Evolutionary conservation across 2,113 vertebrate genomes (phyloP).

Genomic region (Thamnophis sirtalis): DNA sequence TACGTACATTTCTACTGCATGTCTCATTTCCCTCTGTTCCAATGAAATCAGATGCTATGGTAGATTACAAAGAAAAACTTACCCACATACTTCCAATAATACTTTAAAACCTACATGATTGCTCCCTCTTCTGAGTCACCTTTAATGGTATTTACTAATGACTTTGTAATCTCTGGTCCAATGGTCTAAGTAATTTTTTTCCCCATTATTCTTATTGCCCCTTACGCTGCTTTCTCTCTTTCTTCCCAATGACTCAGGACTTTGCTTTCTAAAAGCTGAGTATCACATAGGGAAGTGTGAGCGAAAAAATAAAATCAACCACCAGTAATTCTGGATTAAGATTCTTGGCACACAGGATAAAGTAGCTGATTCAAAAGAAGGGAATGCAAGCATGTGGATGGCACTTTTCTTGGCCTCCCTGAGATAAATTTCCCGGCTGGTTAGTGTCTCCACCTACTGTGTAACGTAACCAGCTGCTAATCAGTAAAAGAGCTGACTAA

Average conservation of each 20-base stretch:
- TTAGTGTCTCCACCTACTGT: neutral
- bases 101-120: rapidly evolving
- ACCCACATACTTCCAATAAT: neutral
- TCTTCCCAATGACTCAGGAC: neutral
- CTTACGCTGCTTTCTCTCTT: neutral
- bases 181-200: neutral
- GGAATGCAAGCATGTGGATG: neutral
- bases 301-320: neutral
- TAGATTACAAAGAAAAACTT: neutral
- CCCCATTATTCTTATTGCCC: neutral
- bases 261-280: neutral
- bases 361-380: constrained; percentile 6
- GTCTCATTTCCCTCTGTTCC: neutral
- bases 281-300: neutral
- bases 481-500: constrained; percentile 31
- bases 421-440: neutral
- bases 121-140: neutral
- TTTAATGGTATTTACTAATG: neutral
- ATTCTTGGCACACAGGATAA: neutral
- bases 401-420: neutral
- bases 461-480: constrained; percentile 8
- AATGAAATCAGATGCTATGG: neutral
- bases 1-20: neutral
- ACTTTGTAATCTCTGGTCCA: constrained; percentile 9
- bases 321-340: neutral